These are phyloP conservation scores for Tenrec ecaudatus DNA, from an alignment of 2,113 vertebrate genomes.

Conservation along the genomic window DNA sequence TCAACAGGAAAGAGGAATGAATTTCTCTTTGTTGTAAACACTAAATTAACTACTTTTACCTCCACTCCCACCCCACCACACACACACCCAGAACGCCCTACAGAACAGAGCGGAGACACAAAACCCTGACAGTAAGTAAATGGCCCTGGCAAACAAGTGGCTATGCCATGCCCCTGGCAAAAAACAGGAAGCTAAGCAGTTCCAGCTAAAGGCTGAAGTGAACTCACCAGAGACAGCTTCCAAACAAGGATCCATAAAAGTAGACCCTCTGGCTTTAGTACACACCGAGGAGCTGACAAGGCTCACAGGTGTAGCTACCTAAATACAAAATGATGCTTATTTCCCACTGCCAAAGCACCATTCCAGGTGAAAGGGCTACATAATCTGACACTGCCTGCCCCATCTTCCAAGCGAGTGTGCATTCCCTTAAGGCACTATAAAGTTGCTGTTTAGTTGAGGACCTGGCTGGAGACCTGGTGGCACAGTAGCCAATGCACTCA, in stretches of 20 bases:
- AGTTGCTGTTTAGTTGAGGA: conserved; percentile 51
- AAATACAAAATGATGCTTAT: not conserved
- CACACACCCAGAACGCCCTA: not conserved
- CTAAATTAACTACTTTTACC: conserved; percentile 49
- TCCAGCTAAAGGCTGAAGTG: not conserved
- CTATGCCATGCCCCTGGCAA: not conserved
- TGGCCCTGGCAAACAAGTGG: not conserved
- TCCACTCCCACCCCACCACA: not conserved
- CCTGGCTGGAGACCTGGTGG: not conserved
- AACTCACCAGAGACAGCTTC: conserved; percentile 45
- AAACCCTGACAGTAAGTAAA: not conserved
- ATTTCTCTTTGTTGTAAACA: conserved; percentile 36
- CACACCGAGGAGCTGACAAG: not conserved
- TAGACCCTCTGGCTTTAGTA: not conserved
- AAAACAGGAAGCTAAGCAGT: not conserved
- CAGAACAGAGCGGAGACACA: not conserved
- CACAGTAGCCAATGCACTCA: not conserved
- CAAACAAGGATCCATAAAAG: conserved; percentile 52
- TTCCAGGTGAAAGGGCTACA: conserved; percentile 41
- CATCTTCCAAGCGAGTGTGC: conserved; percentile 37
- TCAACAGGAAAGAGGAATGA: conserved; percentile 56
- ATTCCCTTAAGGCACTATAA: conserved; percentile 27
- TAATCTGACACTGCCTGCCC: not conserved
- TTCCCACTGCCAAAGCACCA: conserved; percentile 36
- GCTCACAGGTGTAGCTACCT: conserved; percentile 20